Evolutionary conservation across 92 coral and sea anemone species (phyloP).

Genomic region (Pocillopora grandis): DNA sequence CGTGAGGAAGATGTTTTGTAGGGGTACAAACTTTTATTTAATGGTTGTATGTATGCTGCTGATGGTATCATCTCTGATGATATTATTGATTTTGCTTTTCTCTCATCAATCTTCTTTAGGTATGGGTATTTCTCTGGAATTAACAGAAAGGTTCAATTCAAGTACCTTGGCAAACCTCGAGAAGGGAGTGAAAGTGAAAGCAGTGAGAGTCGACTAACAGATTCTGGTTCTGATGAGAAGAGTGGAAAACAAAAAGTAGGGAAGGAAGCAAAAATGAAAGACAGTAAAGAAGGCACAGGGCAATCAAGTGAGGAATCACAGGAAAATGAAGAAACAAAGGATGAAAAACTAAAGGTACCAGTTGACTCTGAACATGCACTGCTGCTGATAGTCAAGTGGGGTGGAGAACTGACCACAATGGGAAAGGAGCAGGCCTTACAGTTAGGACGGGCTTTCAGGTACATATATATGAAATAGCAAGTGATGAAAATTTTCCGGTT

Average conservation of each 20-base stretch:
- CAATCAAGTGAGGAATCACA: conserved; percentile 22
- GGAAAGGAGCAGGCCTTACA: conserved; percentile 94
- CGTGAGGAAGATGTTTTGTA: too few species aligned
- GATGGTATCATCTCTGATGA: too few species aligned
- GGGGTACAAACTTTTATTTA: too few species aligned
- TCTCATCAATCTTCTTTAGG: conserved; percentile 38
- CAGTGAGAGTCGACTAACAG: neutral
- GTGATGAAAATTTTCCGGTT: neutral
- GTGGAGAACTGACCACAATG: conserved; percentile 93
- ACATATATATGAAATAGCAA: neutral
- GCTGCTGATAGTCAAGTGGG: conserved; percentile 94
- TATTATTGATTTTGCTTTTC: neutral
- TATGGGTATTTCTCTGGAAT: conserved; percentile 99
- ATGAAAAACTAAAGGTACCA: conserved; percentile 29
- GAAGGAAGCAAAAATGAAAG: conserved; percentile 18
- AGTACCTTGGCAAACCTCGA: conserved; percentile 79
- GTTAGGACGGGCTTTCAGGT: conserved; percentile 96
- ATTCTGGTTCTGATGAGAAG: conserved; percentile 52
- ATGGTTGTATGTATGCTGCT: too few species aligned
- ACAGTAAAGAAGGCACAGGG: conserved; percentile 13
- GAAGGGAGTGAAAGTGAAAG: conserved; percentile 64
- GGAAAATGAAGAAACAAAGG: conserved; percentile 26
- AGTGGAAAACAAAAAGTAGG: conserved; percentile 35
- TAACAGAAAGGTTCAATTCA: conserved; percentile 94
- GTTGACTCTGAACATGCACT: conserved; percentile 53